Conservation (phyloP, 2,113 vertebrate species). For the Strigops habroptila region DNA sequence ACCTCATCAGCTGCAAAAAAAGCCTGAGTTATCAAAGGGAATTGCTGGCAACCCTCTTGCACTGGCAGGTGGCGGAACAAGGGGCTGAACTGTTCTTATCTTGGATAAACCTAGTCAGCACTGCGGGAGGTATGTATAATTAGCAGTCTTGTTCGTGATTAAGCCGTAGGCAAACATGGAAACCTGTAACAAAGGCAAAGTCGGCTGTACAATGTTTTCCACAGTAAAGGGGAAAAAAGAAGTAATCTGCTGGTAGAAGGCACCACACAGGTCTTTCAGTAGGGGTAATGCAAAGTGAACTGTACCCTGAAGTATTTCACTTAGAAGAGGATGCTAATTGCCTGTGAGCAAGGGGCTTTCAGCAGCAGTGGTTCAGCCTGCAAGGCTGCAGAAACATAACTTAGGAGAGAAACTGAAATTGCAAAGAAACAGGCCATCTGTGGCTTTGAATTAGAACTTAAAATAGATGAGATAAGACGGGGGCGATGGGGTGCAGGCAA, state of each 20-base stretch:
- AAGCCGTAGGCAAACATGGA: neutral
- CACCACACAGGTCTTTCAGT: neutral
- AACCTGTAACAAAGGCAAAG: constrained; percentile 2
- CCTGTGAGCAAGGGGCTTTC: neutral
- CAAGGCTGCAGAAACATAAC: neutral
- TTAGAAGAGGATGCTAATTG: neutral
- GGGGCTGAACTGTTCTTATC: neutral
- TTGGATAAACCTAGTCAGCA: neutral
- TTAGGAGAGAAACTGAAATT: neutral
- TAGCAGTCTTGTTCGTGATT: neutral
- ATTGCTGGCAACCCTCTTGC: neutral
- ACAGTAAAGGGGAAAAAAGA: neutral
- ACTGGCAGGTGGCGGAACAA: neutral
- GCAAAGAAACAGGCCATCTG: neutral
- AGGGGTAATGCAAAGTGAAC: neutral
- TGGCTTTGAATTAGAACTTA: neutral
- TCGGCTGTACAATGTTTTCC: neutral
- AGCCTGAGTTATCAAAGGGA: neutral
- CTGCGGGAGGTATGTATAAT: neutral
- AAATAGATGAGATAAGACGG: neutral
- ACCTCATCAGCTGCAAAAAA: neutral
- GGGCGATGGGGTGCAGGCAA: too few species aligned
- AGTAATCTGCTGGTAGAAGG: neutral
- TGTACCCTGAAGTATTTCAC: neutral
- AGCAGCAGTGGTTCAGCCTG: neutral